A percentile compares a stretch with the other conserved stretches of the same genome.
phyloP scores from a whole-genome alignment of 2,888 invertebrate genomes.

The Phragmatobia fuliginosa region DNA sequence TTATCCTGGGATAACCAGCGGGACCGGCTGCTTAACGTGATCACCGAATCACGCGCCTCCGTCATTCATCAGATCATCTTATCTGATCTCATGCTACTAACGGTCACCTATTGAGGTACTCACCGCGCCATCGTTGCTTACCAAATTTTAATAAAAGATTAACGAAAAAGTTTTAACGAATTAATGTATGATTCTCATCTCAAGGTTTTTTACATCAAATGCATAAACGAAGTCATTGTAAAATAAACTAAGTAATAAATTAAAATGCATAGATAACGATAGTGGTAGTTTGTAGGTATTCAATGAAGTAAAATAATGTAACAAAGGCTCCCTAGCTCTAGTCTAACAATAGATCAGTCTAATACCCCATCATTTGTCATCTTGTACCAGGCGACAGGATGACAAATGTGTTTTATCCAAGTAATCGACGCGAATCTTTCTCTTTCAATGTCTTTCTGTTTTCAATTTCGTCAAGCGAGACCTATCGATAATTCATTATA shows the following conservation, averaged over 20 bases:
- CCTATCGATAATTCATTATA: not conserved
- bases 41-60: too few species aligned
- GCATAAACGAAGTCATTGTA: not conserved
- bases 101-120: too few species aligned
- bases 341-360: conserved; percentile 9
- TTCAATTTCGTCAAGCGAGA: not conserved
- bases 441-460: not conserved
- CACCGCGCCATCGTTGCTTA: too few species aligned
- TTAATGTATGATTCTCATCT: not conserved
- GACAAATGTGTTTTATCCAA: conserved; percentile 19
- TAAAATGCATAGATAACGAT: not conserved
- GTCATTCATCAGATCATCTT: too few species aligned
- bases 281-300: not conserved
- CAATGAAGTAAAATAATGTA: not conserved
- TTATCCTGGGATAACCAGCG: too few species aligned
- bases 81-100: too few species aligned
- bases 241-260: not conserved
- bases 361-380: conserved; percentile 7
- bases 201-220: not conserved
- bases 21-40: too few species aligned
- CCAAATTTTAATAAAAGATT: too few species aligned
- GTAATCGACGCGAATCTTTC: conserved; percentile 11
- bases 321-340: not conserved
- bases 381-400: conserved; percentile 15
- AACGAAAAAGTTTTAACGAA: not conserved